Conservation (phyloP, 2,113 vertebrate genomes). For the Pterocles gutturalis region DNA sequence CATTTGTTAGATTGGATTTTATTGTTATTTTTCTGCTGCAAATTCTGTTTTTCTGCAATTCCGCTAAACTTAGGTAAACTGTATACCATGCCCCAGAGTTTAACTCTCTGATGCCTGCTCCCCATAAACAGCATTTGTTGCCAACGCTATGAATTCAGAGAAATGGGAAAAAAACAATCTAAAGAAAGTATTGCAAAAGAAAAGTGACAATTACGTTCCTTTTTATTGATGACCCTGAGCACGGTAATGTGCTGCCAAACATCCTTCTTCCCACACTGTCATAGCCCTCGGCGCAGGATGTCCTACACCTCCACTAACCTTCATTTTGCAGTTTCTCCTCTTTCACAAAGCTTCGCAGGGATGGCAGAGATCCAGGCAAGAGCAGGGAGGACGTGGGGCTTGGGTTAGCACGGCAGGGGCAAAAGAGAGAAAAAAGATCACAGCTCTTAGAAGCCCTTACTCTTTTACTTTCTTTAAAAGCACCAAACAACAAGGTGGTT, state of each 20-base stretch:
- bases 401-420: not conserved
- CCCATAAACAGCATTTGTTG: not conserved
- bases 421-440: not conserved
- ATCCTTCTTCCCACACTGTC: not conserved
- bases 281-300: no score
- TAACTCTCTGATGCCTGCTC: not conserved
- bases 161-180: not conserved
- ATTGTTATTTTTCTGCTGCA: not conserved
- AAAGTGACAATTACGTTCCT: not conserved
- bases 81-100: not conserved
- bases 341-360: not conserved
- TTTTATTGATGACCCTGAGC: not conserved
- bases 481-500: not conserved
- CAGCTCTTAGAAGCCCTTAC: not conserved
- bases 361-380: not conserved
- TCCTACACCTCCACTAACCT: not conserved
- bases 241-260: not conserved
- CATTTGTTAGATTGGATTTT: not conserved
- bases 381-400: not conserved
- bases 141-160: not conserved
- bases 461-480: not conserved
- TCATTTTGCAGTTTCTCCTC: not conserved
- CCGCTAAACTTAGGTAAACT: not conserved
- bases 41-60: not conserved
- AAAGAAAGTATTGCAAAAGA: not conserved